A percentile compares a stretch with the other conserved stretches of the same genome.
Evolutionary conservation across 2,888 invertebrate genomes (phyloP).

Genomic region (Cybosia mesomella): DNA sequence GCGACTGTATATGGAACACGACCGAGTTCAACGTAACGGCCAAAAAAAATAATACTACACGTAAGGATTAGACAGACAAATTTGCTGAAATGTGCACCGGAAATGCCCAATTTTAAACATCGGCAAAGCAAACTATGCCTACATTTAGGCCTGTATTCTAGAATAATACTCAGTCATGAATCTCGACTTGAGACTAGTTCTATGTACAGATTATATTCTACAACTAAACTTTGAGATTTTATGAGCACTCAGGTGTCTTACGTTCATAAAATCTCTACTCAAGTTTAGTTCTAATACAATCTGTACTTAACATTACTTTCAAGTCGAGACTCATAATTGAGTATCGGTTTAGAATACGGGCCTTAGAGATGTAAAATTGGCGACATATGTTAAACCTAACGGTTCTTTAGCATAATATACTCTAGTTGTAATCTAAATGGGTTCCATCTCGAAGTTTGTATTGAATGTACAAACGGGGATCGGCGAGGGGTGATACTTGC

Average conservation of each 20-base stretch:
- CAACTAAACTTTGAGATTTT: too few relatives aligned
- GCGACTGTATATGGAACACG: too few relatives aligned
- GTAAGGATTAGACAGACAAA: slow-evolving; percentile 41
- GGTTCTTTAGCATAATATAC: slow-evolving; percentile 3
- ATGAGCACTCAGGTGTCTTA: too few relatives aligned
- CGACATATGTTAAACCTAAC: slow-evolving; percentile 20
- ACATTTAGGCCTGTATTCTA: too few relatives aligned
- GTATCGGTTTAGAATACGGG: too few relatives aligned
- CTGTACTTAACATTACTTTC: too few relatives aligned
- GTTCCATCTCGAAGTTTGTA: slow-evolving; percentile 13
- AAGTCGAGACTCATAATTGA: too few relatives aligned
- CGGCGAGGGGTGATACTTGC: slow-evolving; percentile 11
- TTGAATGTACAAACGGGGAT: slow-evolving; percentile 19
- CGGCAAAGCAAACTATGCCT: slow-evolving; percentile 38
- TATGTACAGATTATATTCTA: too few relatives aligned
- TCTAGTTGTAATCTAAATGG: slow-evolving; percentile 17
- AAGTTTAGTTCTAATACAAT: too few relatives aligned
- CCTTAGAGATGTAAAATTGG: slow-evolving; percentile 17
- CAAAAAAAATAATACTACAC: slow-evolving; percentile 66
- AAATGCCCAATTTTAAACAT: slow-evolving; percentile 61
- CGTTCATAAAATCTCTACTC: too few relatives aligned
- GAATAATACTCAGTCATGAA: too few relatives aligned
- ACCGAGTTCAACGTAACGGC: slow-evolving; percentile 42
- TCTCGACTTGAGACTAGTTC: too few relatives aligned
- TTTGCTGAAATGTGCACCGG: slow-evolving; percentile 55